These are phyloP conservation scores for Pterocles burchelli DNA, from an alignment of 2,113 vertebrate species.

Conservation along the genomic window DNA sequence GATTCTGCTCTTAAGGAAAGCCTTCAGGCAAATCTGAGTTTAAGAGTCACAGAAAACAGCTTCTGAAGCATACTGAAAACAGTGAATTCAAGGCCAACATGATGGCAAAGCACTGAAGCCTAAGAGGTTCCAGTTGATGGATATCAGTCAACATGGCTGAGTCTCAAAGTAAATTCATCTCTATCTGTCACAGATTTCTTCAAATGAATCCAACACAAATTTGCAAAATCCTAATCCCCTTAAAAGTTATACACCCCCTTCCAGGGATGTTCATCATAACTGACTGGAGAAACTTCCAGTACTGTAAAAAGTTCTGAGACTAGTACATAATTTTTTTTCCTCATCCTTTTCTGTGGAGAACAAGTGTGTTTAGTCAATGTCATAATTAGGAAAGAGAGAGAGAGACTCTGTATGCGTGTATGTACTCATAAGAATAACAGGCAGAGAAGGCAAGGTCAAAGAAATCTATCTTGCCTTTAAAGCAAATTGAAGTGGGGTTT, in stretches of 20 bases:
- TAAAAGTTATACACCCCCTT: not conserved
- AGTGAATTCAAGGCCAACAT: not conserved
- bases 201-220: not conserved
- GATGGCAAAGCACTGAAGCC: not conserved
- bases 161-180: not conserved
- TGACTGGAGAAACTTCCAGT: not conserved
- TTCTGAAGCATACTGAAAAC: not conserved
- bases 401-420: not conserved
- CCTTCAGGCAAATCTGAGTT: not conserved
- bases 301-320: not conserved
- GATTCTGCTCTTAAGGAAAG: not conserved
- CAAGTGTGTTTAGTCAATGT: not conserved
- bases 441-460: not conserved
- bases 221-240: not conserved
- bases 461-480: not conserved
- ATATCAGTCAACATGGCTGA: not conserved
- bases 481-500: not conserved
- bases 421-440: not conserved
- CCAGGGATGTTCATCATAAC: not conserved
- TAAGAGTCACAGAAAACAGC: not conserved
- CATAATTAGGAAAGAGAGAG: not conserved
- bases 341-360: not conserved
- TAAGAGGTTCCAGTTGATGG: not conserved
- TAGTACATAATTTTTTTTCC: not conserved
- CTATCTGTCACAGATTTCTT: not conserved